Evolutionary conservation across 2,113 vertebrate species (phyloP), one percentile per base, ranked within the genome.

Genomic region (Aegithalos caudatus): DNA sequence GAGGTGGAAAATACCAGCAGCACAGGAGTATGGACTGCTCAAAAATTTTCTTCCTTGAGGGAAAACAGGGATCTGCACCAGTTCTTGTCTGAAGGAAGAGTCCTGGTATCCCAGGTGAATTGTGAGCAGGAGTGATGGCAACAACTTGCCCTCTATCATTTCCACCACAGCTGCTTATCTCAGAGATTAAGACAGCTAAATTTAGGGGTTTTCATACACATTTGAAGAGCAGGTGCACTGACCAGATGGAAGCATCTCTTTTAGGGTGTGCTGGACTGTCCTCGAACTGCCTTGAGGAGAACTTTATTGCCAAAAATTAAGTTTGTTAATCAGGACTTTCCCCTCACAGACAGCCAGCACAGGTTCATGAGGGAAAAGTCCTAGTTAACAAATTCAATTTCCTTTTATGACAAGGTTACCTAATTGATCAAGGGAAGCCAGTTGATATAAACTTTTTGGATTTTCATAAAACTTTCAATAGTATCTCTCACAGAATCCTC

Each of bases 261-360:
- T 69, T 11, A 86, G 29, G 5, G 27, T 57, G 13, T 3, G 0
- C 24, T 72, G 53, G 31, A 61, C 37, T 60, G 51, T n/a, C 35
- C 13, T 73, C 37, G 62, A 61, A 42, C 15, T 61, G 28, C 50
- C n/a, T 69, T 50, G 53, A 65, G n/a, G 21, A 51, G n/a, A 47
- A 40, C 13, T 27, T 8, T 24, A 4, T 51, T 7, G 8, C 10
- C 16, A n/a, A 83, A 83, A 62, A 28, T 56, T 17, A 19, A 61
- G 14, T 50, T 83, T 48, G 40, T 70, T 70, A 33, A 8, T 20
- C 19, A 50, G 42, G 18, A 62, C 10, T 42, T 62, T 44, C 3
- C 8, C 40, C 22, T 48, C 1, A 0, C 37, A 27, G 70, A 62
- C 14, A 48, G 48, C 22, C 56, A 48, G 12, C 48, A 37, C 0